Percentiles rank a stretch among this genome's conserved stretches.
Conservation (phyloP, 2,888 invertebrate species). For the Sphaerophoria taeniata region DNA sequence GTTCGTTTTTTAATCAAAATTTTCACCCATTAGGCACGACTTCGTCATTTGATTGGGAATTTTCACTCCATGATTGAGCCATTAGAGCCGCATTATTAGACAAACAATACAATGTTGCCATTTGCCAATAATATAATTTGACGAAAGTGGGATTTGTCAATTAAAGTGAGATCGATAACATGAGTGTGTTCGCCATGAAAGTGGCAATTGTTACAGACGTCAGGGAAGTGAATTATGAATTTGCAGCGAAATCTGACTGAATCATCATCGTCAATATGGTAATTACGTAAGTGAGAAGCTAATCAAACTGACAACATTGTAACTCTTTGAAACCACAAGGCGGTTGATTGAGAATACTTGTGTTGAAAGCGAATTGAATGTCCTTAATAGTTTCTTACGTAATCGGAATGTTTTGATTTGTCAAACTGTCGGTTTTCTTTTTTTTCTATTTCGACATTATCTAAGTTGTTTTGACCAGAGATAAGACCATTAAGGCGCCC, state of each 20-base stretch:
- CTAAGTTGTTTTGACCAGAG: neutral
- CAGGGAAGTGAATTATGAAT: constrained; percentile 12
- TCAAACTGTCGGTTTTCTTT: neutral
- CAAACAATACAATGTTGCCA: constrained; percentile 30
- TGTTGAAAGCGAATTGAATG: too few species aligned
- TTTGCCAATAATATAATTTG: constrained; percentile 19
- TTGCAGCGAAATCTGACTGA: too few species aligned
- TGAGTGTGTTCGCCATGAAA: constrained; percentile 7
- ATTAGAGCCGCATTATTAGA: constrained; percentile 52
- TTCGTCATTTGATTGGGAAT: constrained; percentile 66
- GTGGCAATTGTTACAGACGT: constrained; percentile 1
- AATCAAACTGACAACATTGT: too few species aligned
- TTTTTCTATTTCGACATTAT: neutral
- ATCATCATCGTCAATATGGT: too few species aligned
- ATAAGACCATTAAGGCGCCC: neutral
- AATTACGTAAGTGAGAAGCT: too few species aligned
- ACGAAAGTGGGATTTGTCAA: constrained; percentile 34
- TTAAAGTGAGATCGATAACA: constrained; percentile 31
- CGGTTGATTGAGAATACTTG: too few species aligned
- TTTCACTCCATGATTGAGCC: constrained; percentile 60
- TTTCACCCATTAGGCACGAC: constrained; percentile 70
- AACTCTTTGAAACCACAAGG: too few species aligned
- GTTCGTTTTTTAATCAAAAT: constrained; percentile 50
- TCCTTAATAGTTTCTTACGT: too few species aligned
- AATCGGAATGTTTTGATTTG: too few species aligned